Conservation (phyloP, 2,113 vertebrate species). For the Colius striatus region DNA sequence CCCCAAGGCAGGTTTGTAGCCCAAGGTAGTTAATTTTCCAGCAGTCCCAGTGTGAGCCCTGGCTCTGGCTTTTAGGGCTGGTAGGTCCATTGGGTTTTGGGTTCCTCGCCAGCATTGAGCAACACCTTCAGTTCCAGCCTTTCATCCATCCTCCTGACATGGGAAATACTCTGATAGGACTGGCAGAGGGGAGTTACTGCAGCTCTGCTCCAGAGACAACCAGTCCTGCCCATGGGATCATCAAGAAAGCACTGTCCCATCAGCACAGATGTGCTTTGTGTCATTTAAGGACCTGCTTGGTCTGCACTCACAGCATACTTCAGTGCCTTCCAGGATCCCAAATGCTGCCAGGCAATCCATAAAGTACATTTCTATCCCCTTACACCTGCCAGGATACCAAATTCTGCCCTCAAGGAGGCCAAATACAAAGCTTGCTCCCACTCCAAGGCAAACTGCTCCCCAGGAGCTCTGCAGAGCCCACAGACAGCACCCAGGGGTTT, state of each 20-base stretch:
- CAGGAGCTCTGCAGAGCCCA: not conserved
- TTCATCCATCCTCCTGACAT: not conserved
- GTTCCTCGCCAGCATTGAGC: not conserved
- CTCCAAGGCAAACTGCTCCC: not conserved
- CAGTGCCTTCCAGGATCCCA: not conserved
- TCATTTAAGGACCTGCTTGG: not conserved
- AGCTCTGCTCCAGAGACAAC: not conserved
- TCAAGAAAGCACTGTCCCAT: not conserved
- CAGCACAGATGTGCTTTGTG: rapidly evolving
- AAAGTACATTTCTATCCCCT: not conserved
- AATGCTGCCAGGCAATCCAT: not conserved
- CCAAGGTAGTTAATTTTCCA: not conserved
- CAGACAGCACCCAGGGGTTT: rapidly evolving
- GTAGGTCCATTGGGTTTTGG: not conserved
- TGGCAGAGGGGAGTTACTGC: rapidly evolving
- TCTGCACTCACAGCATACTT: not conserved
- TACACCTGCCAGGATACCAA: not conserved
- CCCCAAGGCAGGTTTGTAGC: not conserved
- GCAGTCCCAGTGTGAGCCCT: not conserved
- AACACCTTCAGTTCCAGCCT: not conserved
- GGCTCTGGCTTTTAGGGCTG: not conserved
- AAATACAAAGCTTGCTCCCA: not conserved
- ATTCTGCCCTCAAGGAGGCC: not conserved
- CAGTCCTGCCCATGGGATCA: not conserved
- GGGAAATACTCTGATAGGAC: not conserved